Conservation (phyloP, 2,888 invertebrate genomes). For the Lucinisca nassula region DNA sequence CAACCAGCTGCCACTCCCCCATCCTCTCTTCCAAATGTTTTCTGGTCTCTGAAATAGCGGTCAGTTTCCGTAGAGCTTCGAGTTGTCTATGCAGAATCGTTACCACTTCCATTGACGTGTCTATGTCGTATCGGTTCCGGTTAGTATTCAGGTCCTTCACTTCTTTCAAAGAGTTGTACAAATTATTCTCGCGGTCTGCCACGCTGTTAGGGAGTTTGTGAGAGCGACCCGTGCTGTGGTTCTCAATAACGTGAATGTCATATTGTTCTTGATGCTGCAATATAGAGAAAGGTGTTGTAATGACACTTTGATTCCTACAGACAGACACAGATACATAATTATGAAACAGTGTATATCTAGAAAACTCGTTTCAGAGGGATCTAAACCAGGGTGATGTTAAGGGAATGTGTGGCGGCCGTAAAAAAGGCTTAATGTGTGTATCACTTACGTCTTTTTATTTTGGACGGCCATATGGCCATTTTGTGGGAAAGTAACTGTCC, state of each 20-base stretch:
- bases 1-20: constrained; percentile 74
- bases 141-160: not conserved
- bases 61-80: constrained; percentile 63
- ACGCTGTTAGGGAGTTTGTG: not conserved
- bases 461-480: too few relatives aligned
- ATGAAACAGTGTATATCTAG: too few relatives aligned
- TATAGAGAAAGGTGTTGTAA: too few relatives aligned
- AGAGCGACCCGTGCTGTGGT: not conserved
- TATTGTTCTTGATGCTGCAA: not conserved
- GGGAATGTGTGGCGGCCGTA: too few relatives aligned
- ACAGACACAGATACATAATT: too few relatives aligned
- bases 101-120: constrained; percentile 40
- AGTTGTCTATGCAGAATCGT: constrained; percentile 69
- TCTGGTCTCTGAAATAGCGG: constrained; percentile 59
- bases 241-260: not conserved
- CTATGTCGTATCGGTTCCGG: not conserved
- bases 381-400: too few relatives aligned
- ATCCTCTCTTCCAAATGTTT: constrained; percentile 56
- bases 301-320: too few relatives aligned
- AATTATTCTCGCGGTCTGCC: constrained; percentile 26
- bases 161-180: constrained; percentile 23
- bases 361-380: too few relatives aligned
- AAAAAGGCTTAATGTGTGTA: too few relatives aligned
- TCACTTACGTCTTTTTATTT: too few relatives aligned
- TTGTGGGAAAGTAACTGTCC: too few relatives aligned